Conservation (phyloP, 2,797 vertebrate genomes). For the Eospalax fontanierii region DNA sequence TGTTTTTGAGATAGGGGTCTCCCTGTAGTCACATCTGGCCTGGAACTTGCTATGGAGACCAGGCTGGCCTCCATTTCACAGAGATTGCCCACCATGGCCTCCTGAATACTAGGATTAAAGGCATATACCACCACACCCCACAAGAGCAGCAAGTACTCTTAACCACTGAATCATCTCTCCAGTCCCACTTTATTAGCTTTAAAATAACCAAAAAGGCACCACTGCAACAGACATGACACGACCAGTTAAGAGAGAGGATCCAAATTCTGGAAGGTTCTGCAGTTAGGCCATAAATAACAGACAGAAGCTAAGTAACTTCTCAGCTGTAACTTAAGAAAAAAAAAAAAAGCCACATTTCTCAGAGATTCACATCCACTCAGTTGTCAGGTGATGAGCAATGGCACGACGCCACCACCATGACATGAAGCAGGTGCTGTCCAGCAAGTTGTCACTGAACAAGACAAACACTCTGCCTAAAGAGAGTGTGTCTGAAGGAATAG, state of each 20-base stretch:
- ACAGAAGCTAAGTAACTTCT: neutral
- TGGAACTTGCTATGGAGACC: neutral
- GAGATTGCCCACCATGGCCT: too few relatives aligned
- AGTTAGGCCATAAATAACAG: neutral
- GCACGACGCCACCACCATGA: too few relatives aligned
- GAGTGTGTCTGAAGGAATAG: too few relatives aligned
- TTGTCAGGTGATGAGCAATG: too few relatives aligned
- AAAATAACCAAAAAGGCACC: neutral
- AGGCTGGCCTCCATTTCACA: neutral
- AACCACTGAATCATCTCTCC: neutral
- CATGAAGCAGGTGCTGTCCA: too few relatives aligned
- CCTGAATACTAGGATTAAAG: neutral
- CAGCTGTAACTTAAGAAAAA: neutral
- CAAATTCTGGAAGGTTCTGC: neutral
- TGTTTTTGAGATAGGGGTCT: neutral
- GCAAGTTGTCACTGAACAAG: too few relatives aligned
- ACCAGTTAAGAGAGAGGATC: neutral
- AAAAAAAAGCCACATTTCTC: too few relatives aligned
- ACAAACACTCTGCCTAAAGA: too few relatives aligned
- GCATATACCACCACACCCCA: neutral
- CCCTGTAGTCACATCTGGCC: neutral
- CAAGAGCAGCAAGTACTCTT: neutral
- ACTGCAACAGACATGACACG: neutral
- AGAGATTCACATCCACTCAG: too few relatives aligned
- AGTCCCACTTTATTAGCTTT: too few relatives aligned